A percentile compares a stretch with the other conserved stretches of the same genome.
Conservation (phyloP, 2,888 invertebrate species). For the Melikaiella ostensackeni region DNA sequence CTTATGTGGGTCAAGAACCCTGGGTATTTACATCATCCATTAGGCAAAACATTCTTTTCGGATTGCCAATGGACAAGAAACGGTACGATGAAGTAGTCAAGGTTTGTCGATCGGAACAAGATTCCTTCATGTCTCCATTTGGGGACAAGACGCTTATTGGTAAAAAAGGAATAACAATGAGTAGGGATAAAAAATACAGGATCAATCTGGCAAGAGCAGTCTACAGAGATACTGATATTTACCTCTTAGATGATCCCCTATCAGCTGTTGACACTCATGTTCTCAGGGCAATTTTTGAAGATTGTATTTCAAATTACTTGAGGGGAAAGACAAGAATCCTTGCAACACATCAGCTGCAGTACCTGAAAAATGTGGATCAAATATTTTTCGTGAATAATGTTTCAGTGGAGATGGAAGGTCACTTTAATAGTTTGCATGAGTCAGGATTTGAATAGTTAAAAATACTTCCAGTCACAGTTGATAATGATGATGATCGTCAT, state of each 20-base stretch:
- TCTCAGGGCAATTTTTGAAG: conserved; percentile 82
- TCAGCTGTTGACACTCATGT: conserved; percentile 87
- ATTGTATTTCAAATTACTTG: conserved; percentile 44
- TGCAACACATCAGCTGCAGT: conserved; percentile 85
- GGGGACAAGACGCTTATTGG: too few species aligned
- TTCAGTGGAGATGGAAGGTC: conserved; percentile 80
- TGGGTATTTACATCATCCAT: too few species aligned
- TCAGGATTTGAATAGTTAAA: conserved; percentile 82
- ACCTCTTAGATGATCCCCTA: conserved; percentile 86
- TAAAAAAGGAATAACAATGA: too few species aligned
- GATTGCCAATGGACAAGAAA: too few species aligned
- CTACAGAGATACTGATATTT: conserved; percentile 85
- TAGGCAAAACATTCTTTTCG: too few species aligned
- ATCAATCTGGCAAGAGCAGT: conserved; percentile 85
- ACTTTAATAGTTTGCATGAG: conserved; percentile 78
- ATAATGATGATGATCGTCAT: background rate
- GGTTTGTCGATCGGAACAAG: too few species aligned
- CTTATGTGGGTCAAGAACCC: too few species aligned
- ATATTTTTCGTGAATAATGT: conserved; percentile 79
- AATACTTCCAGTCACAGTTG: conserved; percentile 72
- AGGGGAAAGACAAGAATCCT: conserved; percentile 47
- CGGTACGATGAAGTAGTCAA: too few species aligned
- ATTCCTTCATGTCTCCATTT: too few species aligned
- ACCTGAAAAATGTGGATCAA: conserved; percentile 81
- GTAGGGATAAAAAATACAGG: too few species aligned